Evolutionary conservation across 2,888 invertebrate genomes (phyloP).

Genomic region (Folsomia candida): DNA sequence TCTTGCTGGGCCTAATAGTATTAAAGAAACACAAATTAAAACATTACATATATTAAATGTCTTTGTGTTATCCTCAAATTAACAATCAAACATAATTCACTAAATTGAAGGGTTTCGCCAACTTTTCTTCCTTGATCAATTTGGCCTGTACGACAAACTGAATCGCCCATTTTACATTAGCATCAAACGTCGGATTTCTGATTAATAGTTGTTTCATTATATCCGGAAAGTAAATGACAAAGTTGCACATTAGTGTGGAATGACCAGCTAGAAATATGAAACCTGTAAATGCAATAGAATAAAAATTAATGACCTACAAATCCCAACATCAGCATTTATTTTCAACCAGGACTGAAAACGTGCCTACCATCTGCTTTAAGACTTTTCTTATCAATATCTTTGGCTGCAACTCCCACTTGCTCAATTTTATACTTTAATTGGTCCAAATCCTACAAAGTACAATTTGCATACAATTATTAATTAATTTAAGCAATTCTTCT

Average conservation of each 20-base stretch:
- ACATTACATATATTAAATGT: background rate
- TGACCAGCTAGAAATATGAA: slow-evolving; percentile 44
- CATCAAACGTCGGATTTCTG: slow-evolving; percentile 41
- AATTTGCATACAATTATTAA: background rate
- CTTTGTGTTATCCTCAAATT: background rate
- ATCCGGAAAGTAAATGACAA: slow-evolving; percentile 45
- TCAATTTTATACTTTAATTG: slow-evolving; percentile 29
- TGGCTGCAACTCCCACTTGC: slow-evolving; percentile 13
- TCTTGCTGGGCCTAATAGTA: slow-evolving; percentile 42
- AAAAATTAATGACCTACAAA: background rate
- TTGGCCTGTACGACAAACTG: slow-evolving; percentile 34
- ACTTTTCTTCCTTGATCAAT: slow-evolving; percentile 38
- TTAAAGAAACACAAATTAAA: background rate
- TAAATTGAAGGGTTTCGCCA: slow-evolving; percentile 37
- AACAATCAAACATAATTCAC: too few species aligned
- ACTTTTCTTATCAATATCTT: slow-evolving; percentile 21
- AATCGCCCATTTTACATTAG: slow-evolving; percentile 40
- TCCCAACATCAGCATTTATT: background rate
- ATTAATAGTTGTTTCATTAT: slow-evolving; percentile 36
- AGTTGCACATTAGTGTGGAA: slow-evolving; percentile 37
- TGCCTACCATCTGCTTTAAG: slow-evolving; percentile 35
- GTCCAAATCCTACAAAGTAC: slow-evolving; percentile 23
- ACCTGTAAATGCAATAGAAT: slow-evolving; percentile 21
- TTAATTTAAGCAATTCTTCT: too few species aligned
- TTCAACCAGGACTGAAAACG: background rate